Percentiles rank a stretch among this genome's conserved stretches.
phyloP scores from a whole-genome alignment of 2,888 invertebrate species.

The Ligdia adustata region DNA sequence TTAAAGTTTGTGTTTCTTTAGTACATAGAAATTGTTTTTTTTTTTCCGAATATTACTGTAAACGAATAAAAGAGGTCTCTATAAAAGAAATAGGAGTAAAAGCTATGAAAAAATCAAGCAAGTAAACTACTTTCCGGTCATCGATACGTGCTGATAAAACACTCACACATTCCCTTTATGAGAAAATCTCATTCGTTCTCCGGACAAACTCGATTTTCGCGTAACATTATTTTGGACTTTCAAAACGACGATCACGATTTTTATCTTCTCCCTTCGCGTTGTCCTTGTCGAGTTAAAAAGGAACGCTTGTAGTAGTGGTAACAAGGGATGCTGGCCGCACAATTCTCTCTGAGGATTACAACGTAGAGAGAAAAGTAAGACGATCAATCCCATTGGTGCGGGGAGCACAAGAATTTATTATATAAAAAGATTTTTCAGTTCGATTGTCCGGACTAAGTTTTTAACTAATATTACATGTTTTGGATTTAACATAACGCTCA shows the following conservation, averaged over 20 bases:
- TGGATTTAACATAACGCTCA: too few species aligned
- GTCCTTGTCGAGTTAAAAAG: constrained; percentile 36
- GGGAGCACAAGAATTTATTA: constrained; percentile 75
- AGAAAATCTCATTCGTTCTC: constrained; percentile 28
- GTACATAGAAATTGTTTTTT: too few species aligned
- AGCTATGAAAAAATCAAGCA: constrained; percentile 28
- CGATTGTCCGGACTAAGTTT: constrained; percentile 36
- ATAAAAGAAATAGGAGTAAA: constrained; percentile 7
- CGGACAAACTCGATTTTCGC: constrained; percentile 32
- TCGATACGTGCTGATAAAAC: constrained; percentile 32
- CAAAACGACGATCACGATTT: constrained; percentile 31
- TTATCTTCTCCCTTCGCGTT: constrained; percentile 27
- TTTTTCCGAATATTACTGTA: neutral
- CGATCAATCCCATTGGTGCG: constrained; percentile 79
- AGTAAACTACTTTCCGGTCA: constrained; percentile 32
- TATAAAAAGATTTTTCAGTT: constrained; percentile 73
- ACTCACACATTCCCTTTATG: constrained; percentile 26
- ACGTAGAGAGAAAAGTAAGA: constrained; percentile 79
- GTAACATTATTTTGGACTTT: constrained; percentile 35
- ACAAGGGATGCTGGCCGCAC: constrained; percentile 68
- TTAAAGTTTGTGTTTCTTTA: too few species aligned
- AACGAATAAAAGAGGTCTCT: neutral
- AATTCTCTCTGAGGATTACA: constrained; percentile 78
- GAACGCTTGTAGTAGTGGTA: constrained; percentile 51
- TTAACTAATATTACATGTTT: constrained; percentile 13